These are phyloP conservation scores for Lethocerus indicus DNA, from an alignment of 1,140 invertebrate genomes.

Conservation along the genomic window DNA sequence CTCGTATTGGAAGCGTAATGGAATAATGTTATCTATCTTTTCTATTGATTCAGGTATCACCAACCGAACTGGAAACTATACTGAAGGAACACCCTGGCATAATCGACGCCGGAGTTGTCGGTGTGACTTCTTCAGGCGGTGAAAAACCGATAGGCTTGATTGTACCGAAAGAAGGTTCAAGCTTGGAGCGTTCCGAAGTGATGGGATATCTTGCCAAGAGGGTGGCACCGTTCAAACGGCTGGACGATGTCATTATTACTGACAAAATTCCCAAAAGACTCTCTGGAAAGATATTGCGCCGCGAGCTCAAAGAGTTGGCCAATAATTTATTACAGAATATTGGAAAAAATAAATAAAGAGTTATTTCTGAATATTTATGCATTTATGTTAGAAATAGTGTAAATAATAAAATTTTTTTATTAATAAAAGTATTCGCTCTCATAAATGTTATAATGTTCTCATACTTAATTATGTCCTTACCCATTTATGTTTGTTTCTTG, in stretches of 20 bases:
- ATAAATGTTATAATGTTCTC: no score
- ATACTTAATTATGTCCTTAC: no score
- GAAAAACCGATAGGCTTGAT: constrained; percentile 44
- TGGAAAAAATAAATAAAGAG: no score
- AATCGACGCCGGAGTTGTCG: constrained; percentile 51
- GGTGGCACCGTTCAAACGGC: constrained; percentile 45
- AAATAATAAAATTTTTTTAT: no score
- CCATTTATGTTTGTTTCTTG: no score
- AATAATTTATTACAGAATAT: no score
- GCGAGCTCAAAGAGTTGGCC: constrained; percentile 40
- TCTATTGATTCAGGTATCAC: constrained; percentile 29
- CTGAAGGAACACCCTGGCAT: constrained; percentile 44
- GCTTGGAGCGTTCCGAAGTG: constrained; percentile 29
- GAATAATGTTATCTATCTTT: neutral
- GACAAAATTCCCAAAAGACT: constrained; percentile 52
- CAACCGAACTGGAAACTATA: constrained; percentile 52
- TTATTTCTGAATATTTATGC: no score
- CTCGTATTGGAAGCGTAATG: no score
- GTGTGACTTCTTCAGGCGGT: constrained; percentile 42
- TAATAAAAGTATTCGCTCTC: no score
- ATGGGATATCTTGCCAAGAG: constrained; percentile 36
- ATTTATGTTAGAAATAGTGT: no score
- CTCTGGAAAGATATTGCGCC: constrained; percentile 56
- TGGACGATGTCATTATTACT: constrained; percentile 47
- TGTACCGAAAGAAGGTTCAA: constrained; percentile 29